phyloP scores from a whole-genome alignment of 1,140 invertebrate genomes.

The Trichoplusia ni region DNA sequence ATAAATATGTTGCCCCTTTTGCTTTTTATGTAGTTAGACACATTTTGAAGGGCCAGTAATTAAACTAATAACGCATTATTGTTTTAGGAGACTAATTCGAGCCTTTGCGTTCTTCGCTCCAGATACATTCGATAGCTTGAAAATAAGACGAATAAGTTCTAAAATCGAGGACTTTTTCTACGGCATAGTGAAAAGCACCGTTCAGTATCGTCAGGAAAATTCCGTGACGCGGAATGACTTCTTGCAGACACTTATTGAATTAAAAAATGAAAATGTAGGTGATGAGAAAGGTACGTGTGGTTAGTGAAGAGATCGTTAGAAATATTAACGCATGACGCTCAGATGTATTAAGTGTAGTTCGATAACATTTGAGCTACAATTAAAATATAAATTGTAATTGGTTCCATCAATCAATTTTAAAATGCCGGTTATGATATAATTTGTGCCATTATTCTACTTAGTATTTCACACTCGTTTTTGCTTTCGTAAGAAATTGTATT shows the following conservation, averaged over 20 bases:
- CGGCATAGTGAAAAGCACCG: slow-evolving; percentile 81
- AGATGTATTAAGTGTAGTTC: no score
- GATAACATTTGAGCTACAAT: no score
- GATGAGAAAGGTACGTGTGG: slow-evolving; percentile 16
- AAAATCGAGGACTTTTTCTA: slow-evolving; percentile 79
- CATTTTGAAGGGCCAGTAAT: no score
- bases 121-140: slow-evolving; percentile 57
- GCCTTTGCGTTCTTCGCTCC: slow-evolving; percentile 65
- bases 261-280: slow-evolving; percentile 73
- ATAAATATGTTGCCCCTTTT: no score
- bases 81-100: slow-evolving; percentile 61
- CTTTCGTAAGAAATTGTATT: no score
- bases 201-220: slow-evolving; percentile 77
- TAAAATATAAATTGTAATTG: no score
- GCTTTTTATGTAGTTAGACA: no score
- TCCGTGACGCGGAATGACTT: slow-evolving; percentile 82
- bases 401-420: no score
- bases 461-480: no score
- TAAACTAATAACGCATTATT: neutral
- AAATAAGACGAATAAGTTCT: slow-evolving; percentile 56
- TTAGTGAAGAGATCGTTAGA: neutral
- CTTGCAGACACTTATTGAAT: slow-evolving; percentile 83
- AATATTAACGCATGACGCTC: no score
- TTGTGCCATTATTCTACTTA: no score
- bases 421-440: no score